Percentiles rank a stretch among this genome's conserved stretches.
Conservation (phyloP, 2,113 vertebrate genomes). For the Aplodontia rufa region DNA sequence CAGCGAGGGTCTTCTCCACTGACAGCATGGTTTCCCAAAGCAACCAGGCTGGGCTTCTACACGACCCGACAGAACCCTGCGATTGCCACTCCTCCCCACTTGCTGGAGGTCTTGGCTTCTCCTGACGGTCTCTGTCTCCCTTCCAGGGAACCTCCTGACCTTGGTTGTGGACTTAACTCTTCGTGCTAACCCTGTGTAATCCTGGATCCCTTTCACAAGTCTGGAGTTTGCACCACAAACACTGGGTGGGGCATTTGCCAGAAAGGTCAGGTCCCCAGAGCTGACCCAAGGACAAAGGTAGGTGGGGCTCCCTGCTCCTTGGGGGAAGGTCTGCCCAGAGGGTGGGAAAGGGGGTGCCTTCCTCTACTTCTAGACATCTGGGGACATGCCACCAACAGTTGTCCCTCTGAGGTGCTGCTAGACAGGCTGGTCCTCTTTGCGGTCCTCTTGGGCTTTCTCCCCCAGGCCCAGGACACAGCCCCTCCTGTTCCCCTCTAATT, state of each 20-base stretch:
- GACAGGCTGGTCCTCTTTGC: fast-evolving
- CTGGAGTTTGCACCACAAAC: fast-evolving
- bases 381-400: not conserved
- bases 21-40: not conserved
- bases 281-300: not conserved
- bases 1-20: no score
- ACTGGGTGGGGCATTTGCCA: fast-evolving
- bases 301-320: fast-evolving
- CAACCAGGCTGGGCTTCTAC: not conserved
- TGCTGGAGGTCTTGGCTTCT: not conserved
- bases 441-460: not conserved
- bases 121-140: fast-evolving
- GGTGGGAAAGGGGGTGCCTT: fast-evolving
- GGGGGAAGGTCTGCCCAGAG: not conserved
- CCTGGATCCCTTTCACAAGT: fast-evolving
- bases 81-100: fast-evolving
- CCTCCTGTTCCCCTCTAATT: fast-evolving
- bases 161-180: no score
- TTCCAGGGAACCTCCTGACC: not conserved
- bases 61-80: no score
- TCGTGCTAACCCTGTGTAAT: fast-evolving
- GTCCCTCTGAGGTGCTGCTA: fast-evolving
- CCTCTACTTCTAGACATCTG: fast-evolving
- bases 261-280: not conserved
- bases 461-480: not conserved